Evolutionary conservation across 2,113 vertebrate genomes (phyloP).

Genomic region (Callopanchax toddi): DNA sequence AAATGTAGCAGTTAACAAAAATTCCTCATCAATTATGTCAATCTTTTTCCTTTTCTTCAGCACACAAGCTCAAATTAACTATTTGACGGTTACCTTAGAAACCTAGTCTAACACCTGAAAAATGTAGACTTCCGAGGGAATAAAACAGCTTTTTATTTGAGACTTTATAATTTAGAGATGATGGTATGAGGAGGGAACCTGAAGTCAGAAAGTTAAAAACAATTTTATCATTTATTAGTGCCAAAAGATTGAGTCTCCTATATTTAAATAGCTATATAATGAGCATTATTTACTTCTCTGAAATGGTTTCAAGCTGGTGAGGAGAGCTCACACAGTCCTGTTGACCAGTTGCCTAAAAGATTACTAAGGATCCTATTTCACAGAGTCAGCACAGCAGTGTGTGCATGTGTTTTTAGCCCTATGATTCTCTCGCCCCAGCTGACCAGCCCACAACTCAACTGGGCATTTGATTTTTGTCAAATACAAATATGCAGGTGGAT

Average conservation of each 20-base stretch:
- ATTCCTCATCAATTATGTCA: too few species aligned
- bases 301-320: not conserved
- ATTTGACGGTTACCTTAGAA: slow-evolving; percentile 46
- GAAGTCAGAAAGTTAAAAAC: too few species aligned
- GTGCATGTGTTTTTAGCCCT: slow-evolving; percentile 9
- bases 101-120: slow-evolving; percentile 53
- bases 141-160: slow-evolving; percentile 38
- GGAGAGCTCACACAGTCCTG: slow-evolving; percentile 11
- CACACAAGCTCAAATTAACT: not conserved
- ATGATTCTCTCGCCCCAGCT: slow-evolving; percentile 16
- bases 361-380: slow-evolving; percentile 51
- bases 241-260: too few species aligned
- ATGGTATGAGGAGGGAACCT: not conserved
- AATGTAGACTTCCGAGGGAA: slow-evolving; percentile 29
- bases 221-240: too few species aligned
- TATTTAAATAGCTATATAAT: not conserved
- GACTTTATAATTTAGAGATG: slow-evolving; percentile 12
- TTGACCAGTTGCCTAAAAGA: slow-evolving; percentile 43
- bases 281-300: not conserved
- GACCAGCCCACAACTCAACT: slow-evolving; percentile 18
- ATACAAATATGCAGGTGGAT: slow-evolving; percentile 40
- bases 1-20: too few species aligned
- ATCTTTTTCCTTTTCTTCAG: too few species aligned
- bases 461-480: slow-evolving; percentile 31
- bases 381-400: slow-evolving; percentile 46